A percentile compares a stretch with the other conserved stretches of the same genome.
Conservation (phyloP, 2,113 vertebrate species). For the Montifringilla adamsi region DNA sequence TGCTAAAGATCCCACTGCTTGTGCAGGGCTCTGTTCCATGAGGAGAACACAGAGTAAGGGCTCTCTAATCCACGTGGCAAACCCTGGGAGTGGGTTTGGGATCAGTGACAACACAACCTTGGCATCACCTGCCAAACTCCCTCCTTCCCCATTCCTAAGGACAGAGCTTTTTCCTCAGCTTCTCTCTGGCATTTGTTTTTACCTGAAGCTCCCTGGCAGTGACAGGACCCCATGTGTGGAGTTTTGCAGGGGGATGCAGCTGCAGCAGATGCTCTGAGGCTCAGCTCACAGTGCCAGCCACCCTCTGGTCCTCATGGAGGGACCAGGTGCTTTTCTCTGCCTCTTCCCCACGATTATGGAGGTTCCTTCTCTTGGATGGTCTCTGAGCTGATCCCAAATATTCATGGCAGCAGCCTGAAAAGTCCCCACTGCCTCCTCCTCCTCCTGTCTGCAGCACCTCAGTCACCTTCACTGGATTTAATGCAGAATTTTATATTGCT, state of each 20-base stretch:
- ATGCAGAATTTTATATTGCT: neutral
- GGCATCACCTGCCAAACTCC: neutral
- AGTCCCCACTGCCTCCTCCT: no score
- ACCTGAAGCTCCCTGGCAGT: neutral
- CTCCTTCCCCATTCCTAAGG: neutral
- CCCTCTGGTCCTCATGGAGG: neutral
- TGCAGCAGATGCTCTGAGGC: neutral
- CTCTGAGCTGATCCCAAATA: neutral
- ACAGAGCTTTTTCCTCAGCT: neutral
- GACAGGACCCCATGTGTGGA: fast-evolving
- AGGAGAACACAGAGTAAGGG: neutral
- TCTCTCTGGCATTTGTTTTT: neutral
- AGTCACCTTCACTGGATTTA: neutral
- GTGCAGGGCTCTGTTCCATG: neutral
- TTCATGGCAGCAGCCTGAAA: neutral
- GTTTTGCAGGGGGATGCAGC: neutral
- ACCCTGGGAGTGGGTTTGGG: neutral
- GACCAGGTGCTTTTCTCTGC: neutral
- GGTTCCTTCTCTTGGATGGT: fast-evolving
- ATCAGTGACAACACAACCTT: neutral
- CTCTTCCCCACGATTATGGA: fast-evolving
- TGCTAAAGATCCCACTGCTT: neutral
- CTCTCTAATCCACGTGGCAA: neutral
- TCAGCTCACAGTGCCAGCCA: neutral
- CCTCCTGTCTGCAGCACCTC: neutral